phyloP scores from a whole-genome alignment of 1,140 invertebrate species.

The Galendromus occidentalis region DNA sequence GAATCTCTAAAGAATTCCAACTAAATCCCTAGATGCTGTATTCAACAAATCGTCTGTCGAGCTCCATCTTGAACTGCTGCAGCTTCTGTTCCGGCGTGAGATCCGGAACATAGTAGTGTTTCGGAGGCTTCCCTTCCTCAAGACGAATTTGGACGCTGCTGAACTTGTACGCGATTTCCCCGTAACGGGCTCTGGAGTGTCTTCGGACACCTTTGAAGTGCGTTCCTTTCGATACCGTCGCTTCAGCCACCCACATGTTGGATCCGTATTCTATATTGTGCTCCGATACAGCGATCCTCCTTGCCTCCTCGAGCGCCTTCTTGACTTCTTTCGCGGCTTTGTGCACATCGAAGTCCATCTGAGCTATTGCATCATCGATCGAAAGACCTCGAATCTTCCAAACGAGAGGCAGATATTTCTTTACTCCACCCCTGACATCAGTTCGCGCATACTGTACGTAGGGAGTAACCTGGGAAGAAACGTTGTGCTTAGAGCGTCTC shows the following conservation, averaged over 20 bases:
- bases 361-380: slow-evolving; percentile 78
- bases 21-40: background rate
- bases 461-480: background rate
- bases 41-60: background rate
- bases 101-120: background rate
- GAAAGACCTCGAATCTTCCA: slow-evolving; percentile 49
- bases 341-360: slow-evolving; percentile 55
- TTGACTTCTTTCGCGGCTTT: slow-evolving; percentile 62
- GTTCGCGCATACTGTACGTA: background rate
- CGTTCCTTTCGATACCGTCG: slow-evolving; percentile 49
- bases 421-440: background rate
- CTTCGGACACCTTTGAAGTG: slow-evolving; percentile 58
- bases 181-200: slow-evolving; percentile 48
- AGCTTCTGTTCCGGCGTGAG: background rate
- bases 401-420: background rate
- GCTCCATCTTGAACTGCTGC: background rate
- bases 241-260: slow-evolving; percentile 90
- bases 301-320: slow-evolving; percentile 55
- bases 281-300: slow-evolving; percentile 56
- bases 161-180: slow-evolving; percentile 43
- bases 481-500: background rate
- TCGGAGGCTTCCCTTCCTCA: background rate
- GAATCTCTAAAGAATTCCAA: background rate
- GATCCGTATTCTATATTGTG: slow-evolving; percentile 88
- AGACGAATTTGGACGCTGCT: background rate